Conservation (phyloP, 2,888 invertebrate genomes). For the Spilarctia lutea region DNA sequence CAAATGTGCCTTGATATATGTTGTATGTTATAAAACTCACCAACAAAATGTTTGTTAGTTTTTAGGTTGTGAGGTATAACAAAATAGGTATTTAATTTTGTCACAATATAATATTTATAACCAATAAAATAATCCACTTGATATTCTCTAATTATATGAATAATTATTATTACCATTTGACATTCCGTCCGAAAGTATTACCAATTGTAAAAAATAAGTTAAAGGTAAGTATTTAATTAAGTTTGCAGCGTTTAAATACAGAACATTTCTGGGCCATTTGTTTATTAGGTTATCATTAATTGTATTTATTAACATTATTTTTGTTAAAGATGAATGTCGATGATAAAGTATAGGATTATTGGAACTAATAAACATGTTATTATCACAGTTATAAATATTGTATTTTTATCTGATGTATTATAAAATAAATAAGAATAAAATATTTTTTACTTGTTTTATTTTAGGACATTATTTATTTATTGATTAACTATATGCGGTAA, state of each 20-base stretch:
- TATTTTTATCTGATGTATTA: conserved; percentile 78
- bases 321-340: conserved; percentile 45
- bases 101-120: conserved; percentile 59
- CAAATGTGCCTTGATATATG: conserved; percentile 48
- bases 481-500: too few species aligned
- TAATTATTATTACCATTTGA: conserved; percentile 57
- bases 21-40: conserved; percentile 12
- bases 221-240: conserved; percentile 44
- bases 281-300: conserved; percentile 44
- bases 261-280: conserved; percentile 63
- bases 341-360: conserved; percentile 29
- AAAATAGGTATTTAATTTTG: conserved; percentile 54
- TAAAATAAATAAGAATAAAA: conserved; percentile 64
- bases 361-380: conserved; percentile 62
- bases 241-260: conserved; percentile 43
- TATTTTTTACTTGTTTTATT: conserved; percentile 41
- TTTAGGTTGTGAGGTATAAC: conserved; percentile 71
- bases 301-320: conserved; percentile 55
- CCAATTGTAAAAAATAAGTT: conserved; percentile 61
- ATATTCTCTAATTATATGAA: conserved; percentile 42
- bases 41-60: conserved; percentile 33
- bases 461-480: background rate
- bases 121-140: conserved; percentile 48
- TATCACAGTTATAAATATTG: conserved; percentile 77
- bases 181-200: conserved; percentile 82